Conservation (phyloP, 1,140 invertebrate genomes). For the Formica exsecta region DNA sequence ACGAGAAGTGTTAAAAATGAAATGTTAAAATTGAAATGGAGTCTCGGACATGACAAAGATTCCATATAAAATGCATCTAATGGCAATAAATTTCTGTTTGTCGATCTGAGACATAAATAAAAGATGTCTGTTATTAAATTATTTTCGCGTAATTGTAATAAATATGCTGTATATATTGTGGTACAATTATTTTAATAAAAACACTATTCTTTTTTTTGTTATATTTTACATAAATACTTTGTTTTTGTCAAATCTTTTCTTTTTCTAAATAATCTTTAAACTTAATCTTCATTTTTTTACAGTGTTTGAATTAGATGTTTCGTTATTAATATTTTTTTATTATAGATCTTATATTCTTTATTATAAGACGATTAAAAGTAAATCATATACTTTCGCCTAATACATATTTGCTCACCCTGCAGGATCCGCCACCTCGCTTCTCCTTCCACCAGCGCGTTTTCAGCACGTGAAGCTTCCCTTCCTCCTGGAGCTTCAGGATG, state of each 20-base stretch:
- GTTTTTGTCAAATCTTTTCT: not conserved
- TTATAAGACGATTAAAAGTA: not conserved
- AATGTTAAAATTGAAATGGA: not conserved
- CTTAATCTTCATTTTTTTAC: not conserved
- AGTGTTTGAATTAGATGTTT: not conserved
- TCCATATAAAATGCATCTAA: not conserved
- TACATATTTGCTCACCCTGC: slow-evolving; percentile 88
- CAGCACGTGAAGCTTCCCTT: slow-evolving; percentile 95
- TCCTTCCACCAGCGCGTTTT: slow-evolving; percentile 99
- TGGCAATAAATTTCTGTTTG: not conserved
- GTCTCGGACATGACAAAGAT: not conserved
- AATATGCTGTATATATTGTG: not conserved
- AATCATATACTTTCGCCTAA: not conserved
- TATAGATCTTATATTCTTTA: not conserved
- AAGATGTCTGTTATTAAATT: not conserved
- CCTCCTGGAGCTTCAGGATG: slow-evolving; percentile 96
- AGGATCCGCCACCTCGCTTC: slow-evolving; percentile 93
- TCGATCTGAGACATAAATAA: not conserved
- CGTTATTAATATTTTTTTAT: not conserved
- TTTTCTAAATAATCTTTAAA: not conserved
- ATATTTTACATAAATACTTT: not conserved
- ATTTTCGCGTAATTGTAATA: not conserved
- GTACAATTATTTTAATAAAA: not conserved
- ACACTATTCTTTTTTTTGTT: not conserved
- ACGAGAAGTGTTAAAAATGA: not conserved